Evolutionary conservation across 30 jellyfish, hydroid and myxozoan genomes (phyloP).

Genomic region (Aurelia coerulea): DNA sequence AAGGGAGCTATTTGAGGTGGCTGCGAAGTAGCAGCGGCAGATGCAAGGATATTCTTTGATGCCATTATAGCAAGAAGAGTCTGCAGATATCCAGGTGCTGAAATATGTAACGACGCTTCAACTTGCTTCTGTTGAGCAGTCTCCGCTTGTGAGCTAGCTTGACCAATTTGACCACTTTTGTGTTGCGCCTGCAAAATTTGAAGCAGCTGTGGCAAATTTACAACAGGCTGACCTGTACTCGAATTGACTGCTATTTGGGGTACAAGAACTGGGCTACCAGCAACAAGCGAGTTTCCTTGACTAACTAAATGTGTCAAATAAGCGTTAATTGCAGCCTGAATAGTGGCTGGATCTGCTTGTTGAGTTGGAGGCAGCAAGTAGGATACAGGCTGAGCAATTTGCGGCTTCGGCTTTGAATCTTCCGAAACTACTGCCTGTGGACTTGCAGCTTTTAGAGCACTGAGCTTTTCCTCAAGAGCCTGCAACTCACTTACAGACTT

Average conservation of each 20-base stretch:
- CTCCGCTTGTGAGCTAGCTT: background rate
- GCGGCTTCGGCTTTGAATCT: background rate
- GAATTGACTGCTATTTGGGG: conserved; percentile 47
- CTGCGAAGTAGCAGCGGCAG: conserved; percentile 9
- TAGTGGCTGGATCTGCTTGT: conserved; percentile 31
- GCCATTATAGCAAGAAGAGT: conserved; percentile 48
- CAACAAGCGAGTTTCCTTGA: conserved; percentile 41
- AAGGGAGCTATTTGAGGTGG: background rate
- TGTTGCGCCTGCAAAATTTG: conserved; percentile 61
- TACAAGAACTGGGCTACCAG: conserved; percentile 47
- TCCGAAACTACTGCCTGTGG: conserved; percentile 16
- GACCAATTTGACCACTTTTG: conserved; percentile 1
- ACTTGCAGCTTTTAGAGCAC: conserved; percentile 45
- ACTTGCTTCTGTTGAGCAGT: conserved; percentile 1
- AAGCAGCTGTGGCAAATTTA: conserved; percentile 28
- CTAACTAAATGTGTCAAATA: conserved; percentile 37
- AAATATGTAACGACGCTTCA: conserved; percentile 29
- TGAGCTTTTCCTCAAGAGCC: conserved; percentile 25
- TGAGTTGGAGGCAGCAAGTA: conserved; percentile 27
- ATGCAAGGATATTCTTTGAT: conserved; percentile 17
- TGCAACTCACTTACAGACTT: conserved; percentile 19
- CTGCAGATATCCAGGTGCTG: conserved; percentile 43
- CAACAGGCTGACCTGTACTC: conserved; percentile 14
- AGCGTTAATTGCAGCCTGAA: conserved; percentile 42
- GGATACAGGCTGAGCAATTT: conserved; percentile 12